Evolutionary conservation across 1,140 invertebrate genomes (phyloP).

Genomic region (Drosophila setifemur): DNA sequence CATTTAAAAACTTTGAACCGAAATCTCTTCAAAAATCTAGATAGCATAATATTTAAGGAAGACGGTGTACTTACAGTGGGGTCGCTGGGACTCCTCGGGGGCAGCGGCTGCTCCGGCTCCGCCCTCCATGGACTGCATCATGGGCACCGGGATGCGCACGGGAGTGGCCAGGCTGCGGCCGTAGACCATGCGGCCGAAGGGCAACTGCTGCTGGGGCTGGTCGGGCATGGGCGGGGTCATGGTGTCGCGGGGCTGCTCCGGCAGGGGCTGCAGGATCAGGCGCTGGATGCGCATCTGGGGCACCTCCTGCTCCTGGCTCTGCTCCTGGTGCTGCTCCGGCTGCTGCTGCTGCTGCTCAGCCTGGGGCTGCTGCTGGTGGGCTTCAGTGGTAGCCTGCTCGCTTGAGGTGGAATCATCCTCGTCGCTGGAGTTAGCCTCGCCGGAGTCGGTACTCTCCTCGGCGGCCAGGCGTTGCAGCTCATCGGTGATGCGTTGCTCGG

Average conservation of each 20-base stretch:
- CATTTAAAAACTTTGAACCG: too few relatives aligned
- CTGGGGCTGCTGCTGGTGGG: conserved; percentile 4
- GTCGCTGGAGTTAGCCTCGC: conserved; percentile 57
- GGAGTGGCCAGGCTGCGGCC: conserved; percentile 83
- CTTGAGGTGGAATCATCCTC: conserved; percentile 62
- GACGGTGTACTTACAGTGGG: conserved; percentile 85
- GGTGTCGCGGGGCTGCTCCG: conserved; percentile 81
- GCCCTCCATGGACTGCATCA: conserved; percentile 83
- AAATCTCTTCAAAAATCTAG: too few relatives aligned
- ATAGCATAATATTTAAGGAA: too few relatives aligned
- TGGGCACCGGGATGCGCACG: conserved; percentile 84
- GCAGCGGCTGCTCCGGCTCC: conserved; percentile 54
- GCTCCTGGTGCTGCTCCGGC: conserved; percentile 36
- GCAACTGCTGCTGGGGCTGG: conserved; percentile 70
- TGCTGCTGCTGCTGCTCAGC: conserved; percentile 37
- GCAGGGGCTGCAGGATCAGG: conserved; percentile 76
- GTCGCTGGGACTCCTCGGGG: conserved; percentile 83
- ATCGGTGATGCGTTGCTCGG: conserved; percentile 83
- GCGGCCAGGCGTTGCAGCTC: conserved; percentile 80
- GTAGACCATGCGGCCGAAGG: conserved; percentile 83
- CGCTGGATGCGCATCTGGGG: conserved; percentile 70
- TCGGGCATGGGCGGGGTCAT: conserved; percentile 81
- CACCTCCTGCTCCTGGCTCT: conserved; percentile 46
- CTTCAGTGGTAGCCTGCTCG: conserved; percentile 43
- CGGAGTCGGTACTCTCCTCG: conserved; percentile 80